Percentiles rank a stretch among this genome's conserved stretches.
phyloP scores from a whole-genome alignment of 2,113 vertebrate genomes.

The Periophthalmodon schlosseri region DNA sequence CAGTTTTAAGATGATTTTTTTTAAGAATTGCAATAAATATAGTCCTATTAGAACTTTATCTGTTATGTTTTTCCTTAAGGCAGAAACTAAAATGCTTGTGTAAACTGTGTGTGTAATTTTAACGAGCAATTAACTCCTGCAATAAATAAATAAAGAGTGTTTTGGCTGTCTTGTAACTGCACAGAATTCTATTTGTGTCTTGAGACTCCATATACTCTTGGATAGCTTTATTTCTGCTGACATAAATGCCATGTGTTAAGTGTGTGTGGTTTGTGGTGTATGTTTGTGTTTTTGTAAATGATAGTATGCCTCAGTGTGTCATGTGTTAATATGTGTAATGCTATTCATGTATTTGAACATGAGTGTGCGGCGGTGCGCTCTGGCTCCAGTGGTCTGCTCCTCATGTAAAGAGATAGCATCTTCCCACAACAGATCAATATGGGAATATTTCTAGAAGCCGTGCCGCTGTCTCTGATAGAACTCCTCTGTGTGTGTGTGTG shows the following conservation, averaged over 20 bases:
- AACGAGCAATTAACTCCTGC: constrained; percentile 66
- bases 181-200: constrained; percentile 41
- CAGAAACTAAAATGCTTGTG: constrained; percentile 57
- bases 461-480: constrained; percentile 50
- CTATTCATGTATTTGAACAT: constrained; percentile 34
- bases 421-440: constrained; percentile 73
- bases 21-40: constrained; percentile 43
- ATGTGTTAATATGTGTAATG: constrained; percentile 39
- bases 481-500: constrained; percentile 4
- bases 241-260: constrained; percentile 7
- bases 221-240: constrained; percentile 30
- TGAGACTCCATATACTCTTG: constrained; percentile 29
- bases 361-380: constrained; percentile 36
- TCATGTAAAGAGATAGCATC: constrained; percentile 73
- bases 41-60: constrained; percentile 46
- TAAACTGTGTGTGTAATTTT: constrained; percentile 57
- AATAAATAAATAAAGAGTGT: constrained; percentile 57
- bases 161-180: constrained; percentile 38
- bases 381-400: constrained; percentile 69
- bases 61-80: constrained; percentile 24
- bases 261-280: constrained; percentile 15
- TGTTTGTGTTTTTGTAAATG: constrained; percentile 46
- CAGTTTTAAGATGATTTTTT: constrained; percentile 38
- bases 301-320: constrained; percentile 29
- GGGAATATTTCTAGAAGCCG: constrained; percentile 67